A percentile compares a stretch with the other conserved stretches of the same genome.
Evolutionary conservation across 2,797 vertebrate species (phyloP).

Genomic region (Myripristis jacobus): DNA sequence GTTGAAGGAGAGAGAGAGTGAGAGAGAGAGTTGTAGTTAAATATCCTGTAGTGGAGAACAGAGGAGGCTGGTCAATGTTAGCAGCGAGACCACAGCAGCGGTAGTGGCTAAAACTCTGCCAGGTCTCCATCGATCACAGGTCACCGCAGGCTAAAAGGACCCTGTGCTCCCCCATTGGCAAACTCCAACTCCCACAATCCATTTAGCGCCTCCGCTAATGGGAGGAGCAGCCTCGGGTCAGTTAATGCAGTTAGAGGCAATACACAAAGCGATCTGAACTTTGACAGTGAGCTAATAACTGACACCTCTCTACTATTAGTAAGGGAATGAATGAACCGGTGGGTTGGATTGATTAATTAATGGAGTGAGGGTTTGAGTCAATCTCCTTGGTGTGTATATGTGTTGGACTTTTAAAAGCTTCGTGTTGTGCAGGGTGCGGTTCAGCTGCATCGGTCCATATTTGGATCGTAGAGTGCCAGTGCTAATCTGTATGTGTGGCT

Average conservation of each 20-base stretch:
- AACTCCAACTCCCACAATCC: conserved; percentile 67
- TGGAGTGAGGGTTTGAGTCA: conserved; percentile 5
- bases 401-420: not conserved
- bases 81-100: conserved; percentile 37
- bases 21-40: conserved; percentile 34
- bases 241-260: conserved; percentile 25
- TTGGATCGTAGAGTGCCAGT: too few species aligned
- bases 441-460: too few species aligned
- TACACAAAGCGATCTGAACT: not conserved
- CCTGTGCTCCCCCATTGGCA: conserved; percentile 32
- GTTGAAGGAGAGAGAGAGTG: not conserved
- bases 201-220: conserved; percentile 52
- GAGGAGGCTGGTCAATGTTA: conserved; percentile 40
- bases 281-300: not conserved
- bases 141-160: conserved; percentile 65
- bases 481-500: too few species aligned
- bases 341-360: not conserved
- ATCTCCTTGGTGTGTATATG: conserved; percentile 3
- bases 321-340: not conserved
- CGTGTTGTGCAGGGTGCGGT: too few species aligned
- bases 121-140: conserved; percentile 69
- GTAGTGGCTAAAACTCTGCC: conserved; percentile 45
- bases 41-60: conserved; percentile 29
- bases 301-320: not conserved
- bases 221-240: conserved; percentile 11